Conservation (phyloP, 2,888 invertebrate genomes). For the Acrobasis consociella region DNA sequence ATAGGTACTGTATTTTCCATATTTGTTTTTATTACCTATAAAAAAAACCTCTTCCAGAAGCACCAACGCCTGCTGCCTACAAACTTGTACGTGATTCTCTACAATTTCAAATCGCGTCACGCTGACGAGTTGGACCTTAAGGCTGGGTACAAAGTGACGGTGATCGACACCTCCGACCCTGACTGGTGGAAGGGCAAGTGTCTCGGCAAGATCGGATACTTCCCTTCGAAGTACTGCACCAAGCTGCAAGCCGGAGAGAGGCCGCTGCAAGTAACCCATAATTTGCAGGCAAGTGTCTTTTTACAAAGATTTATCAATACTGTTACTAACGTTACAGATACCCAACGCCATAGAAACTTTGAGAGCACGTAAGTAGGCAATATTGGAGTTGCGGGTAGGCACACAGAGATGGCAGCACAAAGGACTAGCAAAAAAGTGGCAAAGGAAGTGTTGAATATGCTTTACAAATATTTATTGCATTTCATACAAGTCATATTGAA, state of each 20-base stretch:
- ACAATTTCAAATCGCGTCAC: conserved; percentile 97
- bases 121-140: conserved; percentile 96
- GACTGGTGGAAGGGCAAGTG: conserved; percentile 99
- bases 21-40: conserved; percentile 10
- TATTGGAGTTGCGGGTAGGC: too few relatives aligned
- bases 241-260: conserved; percentile 94
- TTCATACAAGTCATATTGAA: too few relatives aligned
- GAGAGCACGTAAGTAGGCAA: too few relatives aligned
- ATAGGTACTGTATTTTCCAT: background rate
- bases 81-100: conserved; percentile 96
- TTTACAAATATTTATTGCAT: too few relatives aligned
- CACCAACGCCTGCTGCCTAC: conserved; percentile 93
- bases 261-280: conserved; percentile 91
- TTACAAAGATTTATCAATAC: too few relatives aligned
- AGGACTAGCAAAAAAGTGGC: too few relatives aligned
- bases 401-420: too few relatives aligned
- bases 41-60: conserved; percentile 81
- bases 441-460: too few relatives aligned
- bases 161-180: conserved; percentile 96
- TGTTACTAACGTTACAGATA: too few relatives aligned
- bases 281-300: conserved; percentile 62
- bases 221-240: conserved; percentile 97
- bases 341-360: too few relatives aligned
- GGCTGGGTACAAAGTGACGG: conserved; percentile 94
- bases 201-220: conserved; percentile 94